Conservation (phyloP, 2,113 vertebrate species). For the Proteles cristata region DNA sequence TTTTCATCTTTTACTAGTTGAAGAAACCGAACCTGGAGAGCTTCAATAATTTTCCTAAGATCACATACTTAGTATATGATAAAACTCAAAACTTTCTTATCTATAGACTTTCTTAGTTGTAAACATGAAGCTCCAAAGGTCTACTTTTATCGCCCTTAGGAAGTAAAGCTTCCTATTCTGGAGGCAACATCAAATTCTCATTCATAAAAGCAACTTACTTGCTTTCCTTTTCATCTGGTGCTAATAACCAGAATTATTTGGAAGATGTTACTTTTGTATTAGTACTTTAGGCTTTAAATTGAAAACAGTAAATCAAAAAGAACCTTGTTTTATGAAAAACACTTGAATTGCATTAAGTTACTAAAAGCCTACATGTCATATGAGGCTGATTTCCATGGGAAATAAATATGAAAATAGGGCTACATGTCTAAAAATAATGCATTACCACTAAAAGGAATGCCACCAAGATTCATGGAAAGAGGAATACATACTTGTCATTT, state of each 20-base stretch:
- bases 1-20: slow-evolving; percentile 3
- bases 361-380: neutral
- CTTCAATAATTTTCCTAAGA: neutral
- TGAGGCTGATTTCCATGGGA: slow-evolving; percentile 39
- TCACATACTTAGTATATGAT: neutral
- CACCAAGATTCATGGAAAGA: slow-evolving; percentile 7
- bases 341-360: neutral
- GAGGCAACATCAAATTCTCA: neutral
- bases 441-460: slow-evolving; percentile 45
- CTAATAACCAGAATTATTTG: slow-evolving; percentile 16
- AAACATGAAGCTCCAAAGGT: slow-evolving; percentile 1
- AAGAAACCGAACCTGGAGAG: neutral
- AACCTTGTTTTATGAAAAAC: neutral
- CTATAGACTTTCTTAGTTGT: neutral
- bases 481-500: slow-evolving; percentile 35
- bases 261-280: slow-evolving; percentile 13
- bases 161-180: neutral
- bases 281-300: neutral
- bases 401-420: slow-evolving; percentile 57
- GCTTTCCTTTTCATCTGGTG: neutral
- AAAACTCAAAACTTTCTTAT: neutral
- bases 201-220: neutral
- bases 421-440: slow-evolving; percentile 49
- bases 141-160: neutral
- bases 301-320: slow-evolving; percentile 23